Evolutionary conservation across 2,888 invertebrate genomes (phyloP).

Genomic region (Trachelus troglodyta): DNA sequence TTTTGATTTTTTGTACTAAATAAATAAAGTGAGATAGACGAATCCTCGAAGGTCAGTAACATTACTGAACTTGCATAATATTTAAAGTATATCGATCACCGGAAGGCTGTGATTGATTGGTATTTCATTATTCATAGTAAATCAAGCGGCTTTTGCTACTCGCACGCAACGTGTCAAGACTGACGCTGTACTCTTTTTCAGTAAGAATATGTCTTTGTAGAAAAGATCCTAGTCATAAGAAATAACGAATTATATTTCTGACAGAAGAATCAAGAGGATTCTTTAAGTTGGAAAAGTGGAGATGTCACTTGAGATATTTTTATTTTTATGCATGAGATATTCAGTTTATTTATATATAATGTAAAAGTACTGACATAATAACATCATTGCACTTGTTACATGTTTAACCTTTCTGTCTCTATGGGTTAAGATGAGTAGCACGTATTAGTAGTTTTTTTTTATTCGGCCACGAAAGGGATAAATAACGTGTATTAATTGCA

Average conservation of each 20-base stretch:
- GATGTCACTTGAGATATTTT: conserved; percentile 5
- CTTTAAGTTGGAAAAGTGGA: not conserved
- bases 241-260: not conserved
- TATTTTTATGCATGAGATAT: not conserved
- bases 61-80: not conserved
- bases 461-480: no score
- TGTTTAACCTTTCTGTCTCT: no score
- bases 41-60: conserved; percentile 1
- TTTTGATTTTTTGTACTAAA: not conserved
- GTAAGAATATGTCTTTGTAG: not conserved
- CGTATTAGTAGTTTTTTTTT: no score
- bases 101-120: conserved; percentile 2
- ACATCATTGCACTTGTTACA: no score
- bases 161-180: conserved; percentile 4
- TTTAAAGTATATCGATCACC: not conserved
- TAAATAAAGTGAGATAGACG: not conserved
- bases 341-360: conserved; percentile 5
- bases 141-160: not conserved
- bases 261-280: not conserved
- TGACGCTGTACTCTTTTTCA: not conserved
- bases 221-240: not conserved
- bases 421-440: no score
- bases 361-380: not conserved
- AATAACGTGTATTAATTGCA: not conserved
- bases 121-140: not conserved